These are phyloP conservation scores for Muscicapa striata DNA, from an alignment of 2,797 vertebrate genomes.

Conservation along the genomic window DNA sequence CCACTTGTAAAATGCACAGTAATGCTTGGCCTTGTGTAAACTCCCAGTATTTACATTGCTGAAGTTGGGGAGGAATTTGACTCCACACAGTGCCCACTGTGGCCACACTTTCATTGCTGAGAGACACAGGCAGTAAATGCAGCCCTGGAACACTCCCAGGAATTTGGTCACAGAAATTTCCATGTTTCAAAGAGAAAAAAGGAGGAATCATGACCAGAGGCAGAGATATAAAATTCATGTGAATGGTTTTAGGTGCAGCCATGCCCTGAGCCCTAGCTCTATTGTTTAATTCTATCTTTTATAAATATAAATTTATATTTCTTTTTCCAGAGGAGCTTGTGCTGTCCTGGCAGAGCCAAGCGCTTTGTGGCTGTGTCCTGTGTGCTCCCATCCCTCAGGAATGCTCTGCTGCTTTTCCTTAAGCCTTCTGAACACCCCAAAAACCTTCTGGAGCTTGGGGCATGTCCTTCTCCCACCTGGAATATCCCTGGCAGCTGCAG, in stretches of 20 bases:
- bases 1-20: neutral
- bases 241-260: neutral
- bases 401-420: neutral
- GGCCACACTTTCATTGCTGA: neutral
- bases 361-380: neutral
- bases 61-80: neutral
- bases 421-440: neutral
- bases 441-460: neutral
- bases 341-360: neutral
- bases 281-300: neutral
- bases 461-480: neutral
- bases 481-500: neutral
- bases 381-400: neutral
- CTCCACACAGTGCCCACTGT: neutral
- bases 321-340: conserved; percentile 13
- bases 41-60: conserved; percentile 2
- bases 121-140: neutral
- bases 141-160: neutral
- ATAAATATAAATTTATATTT: neutral
- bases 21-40: neutral
- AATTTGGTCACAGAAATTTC: neutral
- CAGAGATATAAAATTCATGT: neutral
- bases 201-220: neutral
- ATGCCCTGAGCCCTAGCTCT: neutral
- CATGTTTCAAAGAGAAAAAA: neutral